Evolutionary conservation across 2,888 invertebrate genomes (phyloP).

Genomic region (Scotopteryx bipunctaria): DNA sequence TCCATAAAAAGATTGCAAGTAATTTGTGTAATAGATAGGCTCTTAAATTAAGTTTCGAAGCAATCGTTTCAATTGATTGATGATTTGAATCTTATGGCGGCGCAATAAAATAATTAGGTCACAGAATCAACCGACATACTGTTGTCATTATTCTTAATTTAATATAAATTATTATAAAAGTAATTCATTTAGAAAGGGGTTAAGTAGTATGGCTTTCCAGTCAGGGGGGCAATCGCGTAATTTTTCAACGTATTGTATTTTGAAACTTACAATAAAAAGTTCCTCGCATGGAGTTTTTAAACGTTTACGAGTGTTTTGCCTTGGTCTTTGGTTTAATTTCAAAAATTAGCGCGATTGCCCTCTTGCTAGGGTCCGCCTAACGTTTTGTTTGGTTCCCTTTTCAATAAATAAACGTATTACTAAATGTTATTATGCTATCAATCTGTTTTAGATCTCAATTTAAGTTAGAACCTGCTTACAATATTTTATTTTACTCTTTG

Average conservation of each 20-base stretch:
- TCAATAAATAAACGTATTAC: too few species aligned
- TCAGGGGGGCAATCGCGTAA: too few species aligned
- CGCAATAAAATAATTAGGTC: conserved; percentile 19
- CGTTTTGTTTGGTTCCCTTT: too few species aligned
- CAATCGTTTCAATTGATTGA: conserved; percentile 8
- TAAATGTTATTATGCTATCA: not conserved
- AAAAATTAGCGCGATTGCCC: too few species aligned
- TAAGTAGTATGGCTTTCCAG: not conserved
- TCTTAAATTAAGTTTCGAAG: conserved; percentile 8
- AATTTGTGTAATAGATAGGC: conserved; percentile 1
- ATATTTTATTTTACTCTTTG: not conserved
- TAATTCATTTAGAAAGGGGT: not conserved
- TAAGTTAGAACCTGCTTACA: conserved; percentile 3
- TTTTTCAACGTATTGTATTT: too few species aligned
- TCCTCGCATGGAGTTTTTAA: too few species aligned
- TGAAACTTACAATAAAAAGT: too few species aligned
- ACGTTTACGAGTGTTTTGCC: too few species aligned
- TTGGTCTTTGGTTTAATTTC: too few species aligned
- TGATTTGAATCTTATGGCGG: conserved; percentile 7
- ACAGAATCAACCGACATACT: conserved; percentile 4
- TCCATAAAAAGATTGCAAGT: conserved; percentile 5
- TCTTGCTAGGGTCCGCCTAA: too few species aligned
- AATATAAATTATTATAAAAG: not conserved
- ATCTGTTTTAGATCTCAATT: conserved; percentile 19
- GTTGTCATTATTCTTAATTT: not conserved